Percentiles rank a stretch among this genome's conserved stretches.
Evolutionary conservation across 2,113 vertebrate species (phyloP).

Genomic region (Phalacrocorax carbo): DNA sequence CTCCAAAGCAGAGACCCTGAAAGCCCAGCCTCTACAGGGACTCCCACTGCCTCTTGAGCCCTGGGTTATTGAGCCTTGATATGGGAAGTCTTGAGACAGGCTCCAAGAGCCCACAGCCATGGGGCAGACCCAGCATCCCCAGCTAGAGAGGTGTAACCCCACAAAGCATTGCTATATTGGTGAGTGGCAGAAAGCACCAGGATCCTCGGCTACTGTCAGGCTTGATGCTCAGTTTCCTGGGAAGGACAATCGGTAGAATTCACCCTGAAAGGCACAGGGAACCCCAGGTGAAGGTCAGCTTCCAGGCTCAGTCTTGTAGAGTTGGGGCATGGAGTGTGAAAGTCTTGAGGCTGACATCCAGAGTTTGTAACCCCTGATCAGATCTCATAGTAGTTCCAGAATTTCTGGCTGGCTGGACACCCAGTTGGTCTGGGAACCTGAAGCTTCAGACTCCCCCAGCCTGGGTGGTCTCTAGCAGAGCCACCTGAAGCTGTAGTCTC

Average conservation of each 20-base stretch:
- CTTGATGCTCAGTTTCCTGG: neutral
- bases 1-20: neutral
- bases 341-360: neutral
- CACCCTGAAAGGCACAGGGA: neutral
- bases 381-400: neutral
- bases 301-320: neutral
- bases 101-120: neutral
- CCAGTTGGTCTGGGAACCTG: neutral
- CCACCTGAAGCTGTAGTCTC: neutral
- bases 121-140: neutral
- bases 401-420: neutral
- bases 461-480: neutral
- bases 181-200: neutral
- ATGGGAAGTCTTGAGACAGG: neutral
- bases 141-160: neutral
- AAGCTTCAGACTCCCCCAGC: neutral
- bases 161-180: neutral
- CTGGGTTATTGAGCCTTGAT: neutral
- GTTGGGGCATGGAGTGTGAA: neutral
- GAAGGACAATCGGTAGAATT: neutral
- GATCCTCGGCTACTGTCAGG: neutral
- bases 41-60: neutral
- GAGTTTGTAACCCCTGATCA: neutral
- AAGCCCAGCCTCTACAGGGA: neutral
- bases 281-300: neutral